Percentiles rank a stretch among this genome's conserved stretches.
These are phyloP conservation scores for Apamea monoglypha DNA, from an alignment of 2,888 invertebrate species.

Conservation along the genomic window DNA sequence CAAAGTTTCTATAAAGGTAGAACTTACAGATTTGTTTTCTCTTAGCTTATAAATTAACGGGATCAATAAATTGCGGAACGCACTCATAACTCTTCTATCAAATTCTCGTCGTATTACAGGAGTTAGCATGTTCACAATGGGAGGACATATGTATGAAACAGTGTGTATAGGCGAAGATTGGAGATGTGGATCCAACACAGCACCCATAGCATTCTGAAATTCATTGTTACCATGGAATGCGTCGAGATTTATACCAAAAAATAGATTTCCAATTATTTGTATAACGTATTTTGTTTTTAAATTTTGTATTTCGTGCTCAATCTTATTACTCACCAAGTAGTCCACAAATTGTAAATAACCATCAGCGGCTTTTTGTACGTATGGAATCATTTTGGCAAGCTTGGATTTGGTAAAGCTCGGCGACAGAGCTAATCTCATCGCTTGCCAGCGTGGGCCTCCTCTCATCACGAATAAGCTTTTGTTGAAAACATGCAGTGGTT, in stretches of 20 bases:
- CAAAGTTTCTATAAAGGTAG: conserved; percentile 12
- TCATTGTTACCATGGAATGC: not conserved
- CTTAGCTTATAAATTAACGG: conserved; percentile 1
- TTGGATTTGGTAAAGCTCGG: conserved; percentile 13
- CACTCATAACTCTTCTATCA: not conserved
- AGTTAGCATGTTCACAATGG: not conserved
- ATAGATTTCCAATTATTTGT: conserved; percentile 11
- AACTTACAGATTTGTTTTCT: not conserved
- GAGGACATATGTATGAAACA: conserved; percentile 1
- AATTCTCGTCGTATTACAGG: not conserved
- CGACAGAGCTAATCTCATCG: not conserved
- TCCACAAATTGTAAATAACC: conserved; percentile 17
- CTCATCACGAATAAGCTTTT: conserved; percentile 20
- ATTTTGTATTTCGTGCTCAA: conserved; percentile 12
- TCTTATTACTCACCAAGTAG: conserved; percentile 1
- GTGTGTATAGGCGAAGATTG: conserved; percentile 4
- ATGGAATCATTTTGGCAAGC: conserved; percentile 4
- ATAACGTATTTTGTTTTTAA: conserved; percentile 9
- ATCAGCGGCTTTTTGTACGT: conserved; percentile 1
- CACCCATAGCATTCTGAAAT: not conserved
- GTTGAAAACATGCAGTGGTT: not conserved
- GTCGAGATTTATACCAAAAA: conserved; percentile 15
- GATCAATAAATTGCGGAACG: not conserved
- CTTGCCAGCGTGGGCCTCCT: conserved; percentile 18
- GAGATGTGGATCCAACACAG: not conserved